Evolutionary conservation across 2,113 vertebrate species (phyloP), one percentile per base, ranked within the genome.

Genomic region (Forbesichthys papilliferus): DNA sequence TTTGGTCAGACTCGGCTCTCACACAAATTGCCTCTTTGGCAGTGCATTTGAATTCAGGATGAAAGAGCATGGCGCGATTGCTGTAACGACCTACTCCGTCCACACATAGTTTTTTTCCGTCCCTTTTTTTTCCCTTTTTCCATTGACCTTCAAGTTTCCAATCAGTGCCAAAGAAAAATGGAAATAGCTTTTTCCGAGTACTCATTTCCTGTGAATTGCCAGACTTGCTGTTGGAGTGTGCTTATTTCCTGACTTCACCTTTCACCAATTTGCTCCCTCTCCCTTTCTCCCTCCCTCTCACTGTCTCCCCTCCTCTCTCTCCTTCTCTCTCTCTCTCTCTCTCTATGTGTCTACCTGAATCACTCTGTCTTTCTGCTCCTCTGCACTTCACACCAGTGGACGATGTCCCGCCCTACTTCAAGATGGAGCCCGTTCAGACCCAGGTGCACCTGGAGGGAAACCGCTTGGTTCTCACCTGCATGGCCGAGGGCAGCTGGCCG

Each of bases 401-500:
- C 5, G 97, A 98, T 0, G 96, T 99, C 55, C 93, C 96, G 10
- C 98, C 98, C 0, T 99, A 99, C 72, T 99, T 99, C 84, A 99
- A 98, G 93, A 99, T 96, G 55, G 97, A 99, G 84, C 98, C 98
- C 0, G 96, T 95, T 66, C 89, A 95, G 69, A 95, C 94, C 2
- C 98, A 99, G 86, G 94, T 98, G 61, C 98, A 99, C 80, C 90
- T 99, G 87, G 98, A 99, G 80, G 93, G 96, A 56, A 99, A 99
- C 90, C 94, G 98, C 11, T 90, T 99, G 86, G 98, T 99, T 18
- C 94, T 99, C 34, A 99, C 98, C 1, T 99, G 98, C 91, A 99
- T 99, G 96, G 98, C 97, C 0, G 98, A 99, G 86, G 98, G 98
- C 85, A 99, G 98, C 88, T 99, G 98, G 98, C 98, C 98, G 0